phyloP scores from a whole-genome alignment of 2,113 vertebrate species.

The Eulemur macaco region DNA sequence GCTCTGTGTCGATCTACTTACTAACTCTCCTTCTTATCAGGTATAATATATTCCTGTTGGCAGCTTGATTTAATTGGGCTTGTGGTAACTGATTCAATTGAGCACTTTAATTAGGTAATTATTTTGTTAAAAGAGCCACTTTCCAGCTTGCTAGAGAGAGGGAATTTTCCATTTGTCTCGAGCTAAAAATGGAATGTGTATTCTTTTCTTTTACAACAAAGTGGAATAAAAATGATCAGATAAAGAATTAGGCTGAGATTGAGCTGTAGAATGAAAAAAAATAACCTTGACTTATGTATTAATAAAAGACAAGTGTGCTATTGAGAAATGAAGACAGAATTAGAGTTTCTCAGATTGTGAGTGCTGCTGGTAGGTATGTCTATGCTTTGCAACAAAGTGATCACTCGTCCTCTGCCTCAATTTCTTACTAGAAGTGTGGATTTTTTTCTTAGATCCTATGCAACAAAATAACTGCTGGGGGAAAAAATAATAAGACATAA shows the following conservation, averaged over 20 bases:
- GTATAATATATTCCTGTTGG: constrained; percentile 70
- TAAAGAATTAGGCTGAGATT: constrained; percentile 57
- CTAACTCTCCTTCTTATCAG: constrained; percentile 63
- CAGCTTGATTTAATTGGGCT: constrained; percentile 78
- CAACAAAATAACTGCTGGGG: background rate
- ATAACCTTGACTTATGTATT: constrained; percentile 14
- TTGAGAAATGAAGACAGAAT: background rate
- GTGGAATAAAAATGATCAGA: constrained; percentile 57
- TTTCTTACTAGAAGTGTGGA: background rate
- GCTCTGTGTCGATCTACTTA: constrained; percentile 56
- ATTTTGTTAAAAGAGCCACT: constrained; percentile 75
- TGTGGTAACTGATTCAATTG: constrained; percentile 74
- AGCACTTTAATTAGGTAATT: constrained; percentile 79
- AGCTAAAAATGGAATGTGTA: constrained; percentile 58
- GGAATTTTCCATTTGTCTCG: constrained; percentile 63
- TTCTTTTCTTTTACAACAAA: constrained; percentile 69
- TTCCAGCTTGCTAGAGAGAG: constrained; percentile 50
- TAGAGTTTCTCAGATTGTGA: background rate
- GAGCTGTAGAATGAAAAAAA: constrained; percentile 45
- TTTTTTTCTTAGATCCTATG: background rate
- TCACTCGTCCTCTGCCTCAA: constrained; percentile 10
- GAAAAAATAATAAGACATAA: background rate
- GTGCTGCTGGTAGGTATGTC: background rate
- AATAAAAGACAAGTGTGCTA: background rate
- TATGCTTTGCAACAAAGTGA: background rate